A percentile compares a stretch with the other conserved stretches of the same genome.
Conservation (phyloP, 2,888 invertebrate species). For the Hemicrepidius hirtus region DNA sequence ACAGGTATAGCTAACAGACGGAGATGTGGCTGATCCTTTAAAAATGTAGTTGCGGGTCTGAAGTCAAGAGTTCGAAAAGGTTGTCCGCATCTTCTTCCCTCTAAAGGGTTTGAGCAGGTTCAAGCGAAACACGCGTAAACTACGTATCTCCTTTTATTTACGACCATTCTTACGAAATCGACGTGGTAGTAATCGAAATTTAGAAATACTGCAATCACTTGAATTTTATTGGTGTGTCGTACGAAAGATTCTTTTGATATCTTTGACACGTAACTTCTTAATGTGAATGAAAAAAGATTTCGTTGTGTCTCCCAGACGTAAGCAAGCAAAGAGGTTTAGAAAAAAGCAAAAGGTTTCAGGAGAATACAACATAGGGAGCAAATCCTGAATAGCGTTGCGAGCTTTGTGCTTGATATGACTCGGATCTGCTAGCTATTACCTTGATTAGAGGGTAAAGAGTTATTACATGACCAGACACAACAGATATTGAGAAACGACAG, state of each 20-base stretch:
- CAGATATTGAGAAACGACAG: constrained; percentile 12
- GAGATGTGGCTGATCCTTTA: constrained; percentile 68
- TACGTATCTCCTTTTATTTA: constrained; percentile 59
- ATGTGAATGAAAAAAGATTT: constrained; percentile 29
- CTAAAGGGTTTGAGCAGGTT: constrained; percentile 60
- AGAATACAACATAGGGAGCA: constrained; percentile 7
- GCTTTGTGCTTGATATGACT: constrained; percentile 16
- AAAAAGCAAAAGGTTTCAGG: constrained; percentile 16
- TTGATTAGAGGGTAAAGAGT: constrained; percentile 29
- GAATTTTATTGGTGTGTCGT: constrained; percentile 62
- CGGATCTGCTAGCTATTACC: constrained; percentile 25
- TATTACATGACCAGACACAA: constrained; percentile 9
- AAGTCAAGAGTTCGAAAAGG: constrained; percentile 60
- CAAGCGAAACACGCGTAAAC: constrained; percentile 57
- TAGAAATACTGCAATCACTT: constrained; percentile 64
- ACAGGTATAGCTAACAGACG: constrained; percentile 63
- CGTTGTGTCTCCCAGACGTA: constrained; percentile 31
- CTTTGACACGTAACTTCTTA: constrained; percentile 52
- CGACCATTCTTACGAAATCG: constrained; percentile 59
- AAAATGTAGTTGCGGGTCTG: constrained; percentile 66
- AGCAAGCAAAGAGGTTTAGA: constrained; percentile 27
- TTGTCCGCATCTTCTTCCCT: constrained; percentile 61
- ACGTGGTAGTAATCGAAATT: constrained; percentile 59
- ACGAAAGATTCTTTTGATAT: constrained; percentile 56
- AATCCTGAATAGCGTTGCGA: constrained; percentile 14